Evolutionary conservation across 2,888 invertebrate genomes (phyloP), one percentile per base, ranked within the genome.

Genomic region (Cancer borealis): DNA sequence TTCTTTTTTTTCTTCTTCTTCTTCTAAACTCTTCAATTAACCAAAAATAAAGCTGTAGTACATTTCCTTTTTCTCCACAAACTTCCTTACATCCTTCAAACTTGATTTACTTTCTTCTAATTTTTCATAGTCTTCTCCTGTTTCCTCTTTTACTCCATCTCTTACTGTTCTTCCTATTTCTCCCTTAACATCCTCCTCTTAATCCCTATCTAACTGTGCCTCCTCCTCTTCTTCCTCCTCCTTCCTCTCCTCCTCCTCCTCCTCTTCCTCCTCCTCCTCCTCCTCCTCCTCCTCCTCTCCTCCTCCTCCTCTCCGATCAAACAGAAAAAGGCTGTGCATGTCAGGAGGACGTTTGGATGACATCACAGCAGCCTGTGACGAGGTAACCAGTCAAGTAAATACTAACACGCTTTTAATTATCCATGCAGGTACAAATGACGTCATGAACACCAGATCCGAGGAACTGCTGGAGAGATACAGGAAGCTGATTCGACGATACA

Each of bases 221-320:
- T 14, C 39, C 84, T 84, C 12, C 84, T 39, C 39, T 14, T 2
- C 14, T 10, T 39, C 39, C 39, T 39, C 39, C 39, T 39, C 39
- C n/a, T n/a, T n/a, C n/a, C n/a, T n/a, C n/a, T n/a, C n/a, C n/a
- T n/a, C n/a, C n/a, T n/a, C n/a, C n/a, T n/a, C n/a, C n/a, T n/a
- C n/a, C n/a, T n/a, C n/a, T n/a, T n/a, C n/a, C n/a, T 8, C 84
- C 84, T n/a, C n/a, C 84, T 12, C 73, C 73, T 79, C 73, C 73
- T 79, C n/a, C 84, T 12, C 73, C 73, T 79, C 73, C 73, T 79
- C n/a, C 84, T 12, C 73, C 73, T 79, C 73, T n/a, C n/a, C n/a
- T n/a, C n/a, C n/a, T n/a, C n/a, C n/a, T n/a, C n/a, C n/a, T n/a
- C n/a, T n/a, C n/a, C n/a, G n/a, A n/a, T n/a, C n/a, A n/a, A n/a